phyloP scores from a whole-genome alignment of 2,888 invertebrate genomes.

The Suillia variegata region DNA sequence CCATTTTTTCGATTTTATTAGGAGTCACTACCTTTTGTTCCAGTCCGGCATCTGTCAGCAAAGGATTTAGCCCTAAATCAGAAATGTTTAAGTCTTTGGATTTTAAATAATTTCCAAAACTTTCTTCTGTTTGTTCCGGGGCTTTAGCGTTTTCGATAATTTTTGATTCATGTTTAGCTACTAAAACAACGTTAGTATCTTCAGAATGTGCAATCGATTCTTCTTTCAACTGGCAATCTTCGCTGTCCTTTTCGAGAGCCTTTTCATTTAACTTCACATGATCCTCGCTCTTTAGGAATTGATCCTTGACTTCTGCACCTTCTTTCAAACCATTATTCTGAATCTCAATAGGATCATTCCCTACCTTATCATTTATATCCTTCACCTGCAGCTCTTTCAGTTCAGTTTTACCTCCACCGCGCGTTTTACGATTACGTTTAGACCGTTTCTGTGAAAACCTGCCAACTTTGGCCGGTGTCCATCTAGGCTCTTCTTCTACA shows the following conservation, averaged over 20 bases:
- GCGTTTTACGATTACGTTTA: conserved; percentile 29
- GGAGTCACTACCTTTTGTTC: not conserved
- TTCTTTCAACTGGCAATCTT: too few species aligned
- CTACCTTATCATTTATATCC: not conserved
- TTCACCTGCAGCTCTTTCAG: not conserved
- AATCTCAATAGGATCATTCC: conserved; percentile 12
- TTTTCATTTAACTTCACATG: too few species aligned
- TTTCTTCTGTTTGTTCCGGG: not conserved
- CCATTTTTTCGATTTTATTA: not conserved
- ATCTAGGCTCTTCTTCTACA: conserved; percentile 33
- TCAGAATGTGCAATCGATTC: conserved; percentile 9
- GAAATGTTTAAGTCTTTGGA: conserved; percentile 29
- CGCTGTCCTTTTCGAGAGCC: too few species aligned
- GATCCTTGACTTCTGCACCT: not conserved
- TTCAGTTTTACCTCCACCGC: conserved; percentile 12
- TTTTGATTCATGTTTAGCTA: not conserved
- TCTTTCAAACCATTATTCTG: not conserved
- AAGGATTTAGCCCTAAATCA: conserved; percentile 40
- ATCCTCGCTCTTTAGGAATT: too few species aligned
- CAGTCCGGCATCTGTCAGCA: conserved; percentile 21
- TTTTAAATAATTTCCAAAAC: conserved; percentile 29
- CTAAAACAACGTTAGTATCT: not conserved
- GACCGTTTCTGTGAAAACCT: conserved; percentile 42
- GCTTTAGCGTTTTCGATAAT: not conserved
- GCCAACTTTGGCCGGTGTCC: conserved; percentile 47